A percentile compares a stretch with the other conserved stretches of the same genome.
Evolutionary conservation across 2,113 vertebrate genomes (phyloP).

Genomic region (Muntiacus muntjak): DNA sequence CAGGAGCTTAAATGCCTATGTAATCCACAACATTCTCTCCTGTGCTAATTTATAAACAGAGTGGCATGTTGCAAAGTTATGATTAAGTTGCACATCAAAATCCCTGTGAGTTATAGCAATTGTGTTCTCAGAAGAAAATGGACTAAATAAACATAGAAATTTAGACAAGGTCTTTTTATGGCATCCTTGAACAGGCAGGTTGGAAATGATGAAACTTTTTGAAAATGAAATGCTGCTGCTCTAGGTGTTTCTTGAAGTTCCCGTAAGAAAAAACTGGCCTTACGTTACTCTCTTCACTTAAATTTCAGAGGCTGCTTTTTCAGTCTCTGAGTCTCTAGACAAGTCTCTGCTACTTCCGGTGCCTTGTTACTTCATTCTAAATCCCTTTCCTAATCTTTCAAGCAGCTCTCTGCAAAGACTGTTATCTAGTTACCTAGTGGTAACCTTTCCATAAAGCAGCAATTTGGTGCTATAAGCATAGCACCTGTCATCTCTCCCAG

Average conservation of each 20-base stretch:
- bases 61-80: slow-evolving; percentile 27
- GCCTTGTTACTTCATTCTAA: background rate
- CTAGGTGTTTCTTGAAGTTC: background rate
- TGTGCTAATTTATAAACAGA: slow-evolving; percentile 59
- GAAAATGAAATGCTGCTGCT: background rate
- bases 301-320: background rate
- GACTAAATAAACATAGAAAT: background rate
- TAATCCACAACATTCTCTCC: slow-evolving; percentile 42
- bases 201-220: background rate
- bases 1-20: background rate
- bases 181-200: background rate
- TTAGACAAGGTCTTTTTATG: background rate
- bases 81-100: slow-evolving; percentile 46
- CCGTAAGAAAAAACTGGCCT: background rate
- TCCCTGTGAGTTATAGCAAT: background rate
- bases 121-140: slow-evolving; percentile 1
- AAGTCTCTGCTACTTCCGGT: background rate
- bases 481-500: no score
- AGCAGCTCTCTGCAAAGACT: background rate
- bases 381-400: background rate
- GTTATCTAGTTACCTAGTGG: background rate
- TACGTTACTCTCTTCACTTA: background rate
- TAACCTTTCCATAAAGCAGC: no score
- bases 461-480: background rate
- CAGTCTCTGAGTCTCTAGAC: background rate